phyloP scores from a whole-genome alignment of 2,797 vertebrate species.

The Spondyliosoma cantharus region DNA sequence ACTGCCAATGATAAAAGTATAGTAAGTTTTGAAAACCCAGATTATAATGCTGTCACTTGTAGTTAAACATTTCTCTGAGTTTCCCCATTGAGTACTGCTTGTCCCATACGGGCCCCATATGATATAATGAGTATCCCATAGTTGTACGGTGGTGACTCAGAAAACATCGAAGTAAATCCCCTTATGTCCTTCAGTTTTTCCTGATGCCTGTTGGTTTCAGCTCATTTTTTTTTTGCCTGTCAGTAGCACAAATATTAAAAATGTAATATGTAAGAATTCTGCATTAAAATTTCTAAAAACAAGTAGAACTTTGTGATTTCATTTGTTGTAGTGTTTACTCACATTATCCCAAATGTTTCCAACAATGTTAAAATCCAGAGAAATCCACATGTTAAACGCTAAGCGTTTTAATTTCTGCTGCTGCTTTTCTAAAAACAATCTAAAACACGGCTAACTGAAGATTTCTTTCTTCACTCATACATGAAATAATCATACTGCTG shows the following conservation, averaged over 20 bases:
- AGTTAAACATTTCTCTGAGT: background rate
- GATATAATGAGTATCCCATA: background rate
- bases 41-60: background rate
- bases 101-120: conserved; percentile 6
- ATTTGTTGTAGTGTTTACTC: too few species aligned
- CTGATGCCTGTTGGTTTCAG: background rate
- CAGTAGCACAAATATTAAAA: background rate
- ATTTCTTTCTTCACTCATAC: background rate
- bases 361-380: too few species aligned
- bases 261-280: too few species aligned
- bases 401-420: background rate
- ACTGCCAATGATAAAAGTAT: background rate
- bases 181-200: background rate
- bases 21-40: conserved; percentile 12
- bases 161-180: background rate
- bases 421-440: too few species aligned
- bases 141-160: background rate
- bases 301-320: too few species aligned
- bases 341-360: too few species aligned
- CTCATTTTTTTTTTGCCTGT: background rate
- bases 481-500: background rate
- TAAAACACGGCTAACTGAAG: background rate
- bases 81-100: background rate
- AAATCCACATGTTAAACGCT: background rate
- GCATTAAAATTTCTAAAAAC: too few species aligned